Evolutionary conservation across 2,797 vertebrate species (phyloP).

Genomic region (Amniataba percoides): DNA sequence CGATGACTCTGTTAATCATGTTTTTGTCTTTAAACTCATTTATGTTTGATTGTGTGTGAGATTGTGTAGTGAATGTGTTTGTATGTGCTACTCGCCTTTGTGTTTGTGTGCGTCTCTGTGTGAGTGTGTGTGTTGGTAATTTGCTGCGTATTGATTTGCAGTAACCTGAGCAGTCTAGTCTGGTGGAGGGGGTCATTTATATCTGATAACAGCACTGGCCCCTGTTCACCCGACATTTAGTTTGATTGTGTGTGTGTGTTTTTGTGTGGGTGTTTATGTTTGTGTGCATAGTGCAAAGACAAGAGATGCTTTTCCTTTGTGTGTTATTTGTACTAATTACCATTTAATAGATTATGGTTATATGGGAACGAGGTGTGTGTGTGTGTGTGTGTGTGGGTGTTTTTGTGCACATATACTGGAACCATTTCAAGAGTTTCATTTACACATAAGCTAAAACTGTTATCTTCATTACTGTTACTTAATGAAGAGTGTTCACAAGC

Average conservation of each 20-base stretch:
- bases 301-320: constrained; percentile 27
- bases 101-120: constrained; percentile 40
- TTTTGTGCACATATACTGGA: neutral
- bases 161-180: constrained; percentile 78
- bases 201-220: constrained; percentile 76
- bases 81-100: constrained; percentile 5
- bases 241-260: constrained; percentile 36
- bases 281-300: constrained; percentile 16
- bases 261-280: neutral
- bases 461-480: constrained; percentile 13
- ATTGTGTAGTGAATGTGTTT: constrained; percentile 28
- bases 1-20: constrained; percentile 55
- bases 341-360: constrained; percentile 54
- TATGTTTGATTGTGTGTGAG: constrained; percentile 40
- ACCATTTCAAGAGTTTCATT: constrained; percentile 27
- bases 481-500: no score
- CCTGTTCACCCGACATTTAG: constrained; percentile 69
- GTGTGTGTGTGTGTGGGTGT: constrained; percentile 53
- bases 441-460: constrained; percentile 21
- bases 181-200: constrained; percentile 80
- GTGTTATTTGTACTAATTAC: constrained; percentile 64
- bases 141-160: constrained; percentile 81
- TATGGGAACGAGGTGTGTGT: neutral
- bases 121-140: constrained; percentile 64
- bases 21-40: constrained; percentile 35